These are phyloP conservation scores for Drosophila meridionalis DNA, from an alignment of 2,888 invertebrate genomes.

Conservation along the genomic window DNA sequence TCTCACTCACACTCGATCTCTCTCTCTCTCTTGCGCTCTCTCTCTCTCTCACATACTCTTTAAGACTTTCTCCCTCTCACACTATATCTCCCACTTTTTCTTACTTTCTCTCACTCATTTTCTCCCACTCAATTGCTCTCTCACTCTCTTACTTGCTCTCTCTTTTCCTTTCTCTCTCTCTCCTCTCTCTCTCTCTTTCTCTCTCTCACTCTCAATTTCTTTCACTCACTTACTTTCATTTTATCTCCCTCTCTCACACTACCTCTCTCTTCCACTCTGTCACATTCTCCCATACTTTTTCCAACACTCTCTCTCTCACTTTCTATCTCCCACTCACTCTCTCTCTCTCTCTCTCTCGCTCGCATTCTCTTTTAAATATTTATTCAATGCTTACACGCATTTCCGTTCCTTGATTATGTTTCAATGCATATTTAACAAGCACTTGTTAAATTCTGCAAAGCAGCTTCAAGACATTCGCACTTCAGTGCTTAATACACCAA, in stretches of 20 bases:
- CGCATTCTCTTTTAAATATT: not conserved
- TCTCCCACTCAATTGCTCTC: not conserved
- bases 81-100: too few relatives aligned
- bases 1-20: not conserved
- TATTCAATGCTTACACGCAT: not conserved
- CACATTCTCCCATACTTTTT: not conserved
- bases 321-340: not conserved
- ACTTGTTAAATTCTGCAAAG: conserved; percentile 22
- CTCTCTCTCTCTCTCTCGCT: not conserved
- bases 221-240: not conserved
- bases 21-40: not conserved
- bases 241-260: not conserved
- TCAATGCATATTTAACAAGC: conserved; percentile 20
- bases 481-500: conserved; percentile 11
- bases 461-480: conserved; percentile 18
- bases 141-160: not conserved
- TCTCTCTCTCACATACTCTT: not conserved
- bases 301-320: not conserved
- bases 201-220: not conserved
- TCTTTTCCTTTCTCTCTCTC: not conserved
- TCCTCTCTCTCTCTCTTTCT: not conserved
- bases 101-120: too few relatives aligned
- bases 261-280: not conserved
- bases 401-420: not conserved
- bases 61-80: not conserved